A percentile compares a stretch with the other conserved stretches of the same genome.
Conservation (phyloP, 2,888 invertebrate species). For the Exephanes ischioxanthus region DNA sequence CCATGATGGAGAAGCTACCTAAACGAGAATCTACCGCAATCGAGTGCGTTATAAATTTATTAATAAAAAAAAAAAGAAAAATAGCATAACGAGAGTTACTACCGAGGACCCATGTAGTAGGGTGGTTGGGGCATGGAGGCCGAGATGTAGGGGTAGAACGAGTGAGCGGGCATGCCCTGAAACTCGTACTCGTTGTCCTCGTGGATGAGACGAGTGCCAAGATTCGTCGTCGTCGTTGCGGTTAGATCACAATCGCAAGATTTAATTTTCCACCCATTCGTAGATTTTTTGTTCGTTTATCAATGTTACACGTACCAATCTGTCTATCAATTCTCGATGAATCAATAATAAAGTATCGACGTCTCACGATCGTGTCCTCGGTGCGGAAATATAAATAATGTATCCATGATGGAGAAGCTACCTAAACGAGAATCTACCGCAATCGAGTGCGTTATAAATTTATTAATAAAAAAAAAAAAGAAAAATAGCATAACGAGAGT, state of each 20-base stretch:
- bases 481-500: neutral
- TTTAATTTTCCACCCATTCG: conserved; percentile 9
- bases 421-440: conserved; percentile 24
- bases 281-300: neutral
- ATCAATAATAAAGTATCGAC: neutral
- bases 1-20: too few relatives aligned
- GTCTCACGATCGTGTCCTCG: neutral
- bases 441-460: neutral
- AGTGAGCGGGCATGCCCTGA: conserved; percentile 78
- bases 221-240: neutral
- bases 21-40: neutral
- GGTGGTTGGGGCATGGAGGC: conserved; percentile 81
- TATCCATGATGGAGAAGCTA: neutral
- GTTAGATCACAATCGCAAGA: neutral
- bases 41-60: neutral
- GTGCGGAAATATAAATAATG: conserved; percentile 26
- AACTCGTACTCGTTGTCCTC: conserved; percentile 80
- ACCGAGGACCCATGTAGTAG: conserved; percentile 82
- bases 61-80: neutral
- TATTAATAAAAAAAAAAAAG: neutral
- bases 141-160: conserved; percentile 83
- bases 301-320: neutral
- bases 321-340: neutral
- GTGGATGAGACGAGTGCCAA: conserved; percentile 69
- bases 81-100: conserved; percentile 22